Conservation (phyloP, 2,888 invertebrate genomes). For the Harpagoxenus sublaevis region DNA sequence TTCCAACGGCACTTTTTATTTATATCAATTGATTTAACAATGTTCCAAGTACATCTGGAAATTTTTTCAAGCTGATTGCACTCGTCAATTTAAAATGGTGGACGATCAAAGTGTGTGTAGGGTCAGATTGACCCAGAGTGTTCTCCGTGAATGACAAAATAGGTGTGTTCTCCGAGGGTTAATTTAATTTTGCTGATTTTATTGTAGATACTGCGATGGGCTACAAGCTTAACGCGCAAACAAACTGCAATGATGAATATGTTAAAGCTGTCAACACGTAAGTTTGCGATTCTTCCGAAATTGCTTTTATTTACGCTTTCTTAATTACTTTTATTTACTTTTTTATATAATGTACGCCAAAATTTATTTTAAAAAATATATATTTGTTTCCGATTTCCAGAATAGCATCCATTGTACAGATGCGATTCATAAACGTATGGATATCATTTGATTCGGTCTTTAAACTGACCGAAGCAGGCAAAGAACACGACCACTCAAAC, state of each 20-base stretch:
- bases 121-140: no score
- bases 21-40: no score
- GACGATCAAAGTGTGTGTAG: no score
- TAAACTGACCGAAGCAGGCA: conserved; percentile 85
- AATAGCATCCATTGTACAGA: conserved; percentile 83
- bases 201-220: conserved; percentile 86
- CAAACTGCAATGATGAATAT: conserved; percentile 83
- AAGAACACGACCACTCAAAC: conserved; percentile 86
- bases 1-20: no score
- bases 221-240: conserved; percentile 84
- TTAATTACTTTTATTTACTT: no score
- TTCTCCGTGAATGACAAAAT: no score
- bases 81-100: no score
- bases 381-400: conserved; percentile 73
- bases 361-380: background rate
- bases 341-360: background rate
- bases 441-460: conserved; percentile 87
- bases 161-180: no score
- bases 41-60: no score
- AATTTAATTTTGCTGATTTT: conserved; percentile 12
- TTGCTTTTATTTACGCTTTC: background rate
- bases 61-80: no score
- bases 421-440: conserved; percentile 87
- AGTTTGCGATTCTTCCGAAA: conserved; percentile 53
- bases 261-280: conserved; percentile 85